phyloP scores from a whole-genome alignment of 92 coral and sea anemone genomes.

The Diadumene lineata region DNA sequence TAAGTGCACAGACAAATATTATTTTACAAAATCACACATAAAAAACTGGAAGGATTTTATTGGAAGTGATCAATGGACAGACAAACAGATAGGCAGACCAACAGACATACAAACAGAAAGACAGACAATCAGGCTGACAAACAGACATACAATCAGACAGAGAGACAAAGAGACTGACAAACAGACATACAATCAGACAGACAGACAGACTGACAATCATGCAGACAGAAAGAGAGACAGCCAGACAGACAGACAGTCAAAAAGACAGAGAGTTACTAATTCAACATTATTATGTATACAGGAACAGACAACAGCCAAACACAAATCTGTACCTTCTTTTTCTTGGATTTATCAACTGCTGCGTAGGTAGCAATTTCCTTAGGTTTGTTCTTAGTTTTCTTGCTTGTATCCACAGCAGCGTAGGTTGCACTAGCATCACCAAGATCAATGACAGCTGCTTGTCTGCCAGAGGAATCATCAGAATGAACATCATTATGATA shows the following conservation, averaged over 20 bases:
- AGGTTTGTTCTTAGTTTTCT: slow-evolving; percentile 21
- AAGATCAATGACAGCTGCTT: slow-evolving; percentile 10
- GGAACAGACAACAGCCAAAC: too few relatives aligned
- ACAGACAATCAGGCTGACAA: not conserved
- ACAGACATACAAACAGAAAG: not conserved
- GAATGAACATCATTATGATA: slow-evolving; percentile 22
- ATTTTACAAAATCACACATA: too few relatives aligned
- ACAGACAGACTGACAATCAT: not conserved
- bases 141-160: not conserved
- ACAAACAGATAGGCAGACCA: not conserved
- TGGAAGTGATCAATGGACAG: not conserved
- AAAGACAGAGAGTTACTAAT: not conserved
- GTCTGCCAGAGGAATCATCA: not conserved
- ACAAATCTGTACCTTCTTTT: slow-evolving; percentile 23
- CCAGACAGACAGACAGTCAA: not conserved
- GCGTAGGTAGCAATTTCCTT: slow-evolving; percentile 19
- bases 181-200: not conserved
- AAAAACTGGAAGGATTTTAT: too few relatives aligned
- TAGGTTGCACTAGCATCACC: slow-evolving; percentile 28
- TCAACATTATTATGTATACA: too few relatives aligned
- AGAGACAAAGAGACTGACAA: not conserved
- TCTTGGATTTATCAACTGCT: slow-evolving; percentile 33
- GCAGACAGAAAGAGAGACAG: not conserved
- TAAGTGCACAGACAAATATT: too few relatives aligned
- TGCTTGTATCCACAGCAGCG: slow-evolving; percentile 26